These are phyloP conservation scores for Hesperophylax magnus DNA, from an alignment of 1,140 invertebrate species.

Conservation along the genomic window DNA sequence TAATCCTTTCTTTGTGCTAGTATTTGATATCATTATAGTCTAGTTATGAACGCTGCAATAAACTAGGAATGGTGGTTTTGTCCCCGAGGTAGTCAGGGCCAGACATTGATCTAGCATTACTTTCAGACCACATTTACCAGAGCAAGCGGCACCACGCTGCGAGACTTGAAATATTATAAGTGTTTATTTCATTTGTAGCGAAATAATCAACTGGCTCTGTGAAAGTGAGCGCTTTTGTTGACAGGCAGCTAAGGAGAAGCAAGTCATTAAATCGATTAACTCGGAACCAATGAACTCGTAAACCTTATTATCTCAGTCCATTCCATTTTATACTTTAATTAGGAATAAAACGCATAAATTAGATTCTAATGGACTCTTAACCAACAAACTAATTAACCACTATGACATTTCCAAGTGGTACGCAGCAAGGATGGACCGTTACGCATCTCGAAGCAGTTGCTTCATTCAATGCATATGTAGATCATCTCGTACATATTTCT, in stretches of 20 bases:
- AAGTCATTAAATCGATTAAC: constrained; percentile 10
- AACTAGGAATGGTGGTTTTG: background rate
- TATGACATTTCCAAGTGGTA: too few species aligned
- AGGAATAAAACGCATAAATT: too few species aligned
- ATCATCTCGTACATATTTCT: too few species aligned
- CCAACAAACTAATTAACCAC: too few species aligned
- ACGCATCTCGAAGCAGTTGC: too few species aligned
- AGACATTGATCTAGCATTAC: constrained; percentile 34
- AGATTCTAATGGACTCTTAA: too few species aligned
- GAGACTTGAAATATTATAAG: constrained; percentile 10
- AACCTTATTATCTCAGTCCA: constrained; percentile 1
- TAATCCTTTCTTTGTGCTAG: constrained; percentile 10
- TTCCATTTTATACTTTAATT: too few species aligned
- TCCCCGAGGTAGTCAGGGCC: background rate
- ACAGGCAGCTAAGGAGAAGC: constrained; percentile 14
- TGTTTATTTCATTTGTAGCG: constrained; percentile 8
- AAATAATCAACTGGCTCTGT: constrained; percentile 14
- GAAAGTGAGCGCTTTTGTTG: constrained; percentile 2
- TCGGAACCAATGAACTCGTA: constrained; percentile 21
- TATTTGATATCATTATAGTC: background rate
- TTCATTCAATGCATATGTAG: too few species aligned
- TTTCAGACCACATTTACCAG: background rate
- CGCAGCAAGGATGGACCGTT: too few species aligned
- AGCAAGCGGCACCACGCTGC: constrained; percentile 13
- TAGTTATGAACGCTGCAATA: background rate